A percentile compares a stretch with the other conserved stretches of the same genome.
Evolutionary conservation across 2,113 vertebrate species (phyloP).

Genomic region (Mandrillus leucophaeus): DNA sequence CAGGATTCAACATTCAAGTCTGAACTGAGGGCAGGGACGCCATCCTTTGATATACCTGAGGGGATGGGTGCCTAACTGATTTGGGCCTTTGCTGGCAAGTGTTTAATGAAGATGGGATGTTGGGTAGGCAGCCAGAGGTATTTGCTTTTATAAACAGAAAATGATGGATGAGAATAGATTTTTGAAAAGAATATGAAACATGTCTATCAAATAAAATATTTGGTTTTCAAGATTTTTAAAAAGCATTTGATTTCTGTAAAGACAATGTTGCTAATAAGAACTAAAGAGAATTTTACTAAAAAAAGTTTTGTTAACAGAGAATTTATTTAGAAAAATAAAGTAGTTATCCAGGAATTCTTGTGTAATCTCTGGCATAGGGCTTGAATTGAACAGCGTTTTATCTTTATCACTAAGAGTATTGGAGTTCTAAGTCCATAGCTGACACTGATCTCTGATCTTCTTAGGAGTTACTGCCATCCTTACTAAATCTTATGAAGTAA

Average conservation of each 20-base stretch:
- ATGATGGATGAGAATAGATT: not conserved
- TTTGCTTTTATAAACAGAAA: constrained; percentile 29
- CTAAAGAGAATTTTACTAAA: not conserved
- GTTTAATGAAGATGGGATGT: not conserved
- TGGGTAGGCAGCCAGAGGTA: not conserved
- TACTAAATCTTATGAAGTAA: constrained; percentile 17
- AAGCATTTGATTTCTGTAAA: constrained; percentile 23
- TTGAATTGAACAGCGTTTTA: not conserved
- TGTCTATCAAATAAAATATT: constrained; percentile 13
- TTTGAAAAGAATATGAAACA: not conserved
- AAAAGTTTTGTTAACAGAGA: not conserved
- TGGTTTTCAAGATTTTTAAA: not conserved
- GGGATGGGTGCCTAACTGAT: not conserved
- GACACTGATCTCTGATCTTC: not conserved
- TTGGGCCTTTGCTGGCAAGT: not conserved
- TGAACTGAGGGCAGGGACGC: not conserved
- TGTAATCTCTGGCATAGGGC: not conserved
- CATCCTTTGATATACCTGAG: not conserved
- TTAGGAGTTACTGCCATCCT: not conserved
- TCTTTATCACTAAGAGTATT: not conserved
- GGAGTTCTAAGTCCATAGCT: not conserved
- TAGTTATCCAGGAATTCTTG: constrained; percentile 4
- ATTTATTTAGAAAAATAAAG: not conserved
- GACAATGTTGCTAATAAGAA: not conserved
- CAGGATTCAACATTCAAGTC: not conserved